Evolutionary conservation across 2,888 invertebrate species (phyloP).

Genomic region (Dicroscelio sp.): DNA sequence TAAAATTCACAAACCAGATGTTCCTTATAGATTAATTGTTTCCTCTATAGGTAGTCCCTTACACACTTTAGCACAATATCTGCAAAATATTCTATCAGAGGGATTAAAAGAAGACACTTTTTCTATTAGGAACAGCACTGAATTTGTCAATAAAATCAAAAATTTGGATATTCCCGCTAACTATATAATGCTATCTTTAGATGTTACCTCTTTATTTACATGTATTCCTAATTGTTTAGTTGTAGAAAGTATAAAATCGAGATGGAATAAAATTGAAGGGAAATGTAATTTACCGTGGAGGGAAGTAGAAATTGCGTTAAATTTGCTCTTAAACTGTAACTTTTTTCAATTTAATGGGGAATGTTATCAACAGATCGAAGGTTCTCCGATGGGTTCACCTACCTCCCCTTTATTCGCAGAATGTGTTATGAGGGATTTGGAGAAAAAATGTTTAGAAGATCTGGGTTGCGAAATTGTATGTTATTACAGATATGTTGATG

Average conservation of each 20-base stretch:
- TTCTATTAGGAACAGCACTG: no score
- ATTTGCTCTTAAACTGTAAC: constrained; percentile 9
- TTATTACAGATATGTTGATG: constrained; percentile 63
- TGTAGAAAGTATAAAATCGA: background rate
- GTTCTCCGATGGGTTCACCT: constrained; percentile 82
- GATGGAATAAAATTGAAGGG: constrained; percentile 12
- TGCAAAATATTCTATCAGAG: no score
- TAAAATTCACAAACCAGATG: background rate
- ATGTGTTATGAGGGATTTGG: constrained; percentile 75
- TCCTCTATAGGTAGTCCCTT: no score
- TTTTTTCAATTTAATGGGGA: constrained; percentile 53
- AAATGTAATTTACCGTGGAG: background rate
- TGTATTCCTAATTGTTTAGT: constrained; percentile 70
- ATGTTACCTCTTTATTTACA: background rate
- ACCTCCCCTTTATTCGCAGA: constrained; percentile 65
- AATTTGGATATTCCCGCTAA: background rate
- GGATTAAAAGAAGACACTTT: no score
- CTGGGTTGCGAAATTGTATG: background rate
- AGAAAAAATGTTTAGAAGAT: constrained; percentile 22
- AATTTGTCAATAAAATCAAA: background rate
- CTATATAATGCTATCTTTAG: background rate
- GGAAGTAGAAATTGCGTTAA: background rate
- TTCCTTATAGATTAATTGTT: no score
- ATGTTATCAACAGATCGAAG: constrained; percentile 54
- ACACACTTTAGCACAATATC: no score